A percentile compares a stretch with the other conserved stretches of the same genome.
These are phyloP conservation scores for Ophiothrix spiculata DNA, from an alignment of 35 echinoderm and acorn worm genomes.

Conservation along the genomic window DNA sequence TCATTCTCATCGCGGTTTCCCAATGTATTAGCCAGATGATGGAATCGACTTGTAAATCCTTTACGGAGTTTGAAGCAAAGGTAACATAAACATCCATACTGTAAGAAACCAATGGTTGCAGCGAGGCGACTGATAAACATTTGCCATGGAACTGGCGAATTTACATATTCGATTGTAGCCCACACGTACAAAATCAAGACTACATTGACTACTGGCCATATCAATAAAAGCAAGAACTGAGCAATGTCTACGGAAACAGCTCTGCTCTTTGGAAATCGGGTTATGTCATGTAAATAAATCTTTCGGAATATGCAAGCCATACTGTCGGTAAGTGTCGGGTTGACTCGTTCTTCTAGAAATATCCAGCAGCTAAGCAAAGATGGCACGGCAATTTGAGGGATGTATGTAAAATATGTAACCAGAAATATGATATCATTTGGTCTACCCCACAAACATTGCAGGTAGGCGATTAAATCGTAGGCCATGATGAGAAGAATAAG, in stretches of 20 bases:
- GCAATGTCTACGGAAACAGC: not conserved
- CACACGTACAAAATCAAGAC: not conserved
- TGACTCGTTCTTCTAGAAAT: not conserved
- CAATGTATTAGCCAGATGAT: not conserved
- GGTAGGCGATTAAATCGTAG: not conserved
- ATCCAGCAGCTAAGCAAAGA: not conserved
- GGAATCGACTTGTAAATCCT: not conserved
- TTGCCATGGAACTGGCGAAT: not conserved
- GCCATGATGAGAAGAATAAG: not conserved
- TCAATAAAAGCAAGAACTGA: not conserved
- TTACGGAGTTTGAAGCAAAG: not conserved
- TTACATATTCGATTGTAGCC: not conserved
- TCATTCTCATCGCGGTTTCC: not conserved
- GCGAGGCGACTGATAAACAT: not conserved
- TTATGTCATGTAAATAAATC: not conserved
- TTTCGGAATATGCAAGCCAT: not conserved
- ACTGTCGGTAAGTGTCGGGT: not conserved
- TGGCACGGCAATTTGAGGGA: not conserved
- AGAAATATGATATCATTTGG: not conserved
- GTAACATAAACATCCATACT: not conserved
- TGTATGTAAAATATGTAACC: not conserved
- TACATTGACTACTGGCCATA: not conserved
- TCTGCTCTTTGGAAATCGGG: not conserved
- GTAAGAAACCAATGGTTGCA: not conserved
- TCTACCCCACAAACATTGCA: not conserved